Evolutionary conservation across 2,797 vertebrate genomes (phyloP), one percentile per base, ranked within the genome.

Genomic region (Ctenosaura bakeri): DNA sequence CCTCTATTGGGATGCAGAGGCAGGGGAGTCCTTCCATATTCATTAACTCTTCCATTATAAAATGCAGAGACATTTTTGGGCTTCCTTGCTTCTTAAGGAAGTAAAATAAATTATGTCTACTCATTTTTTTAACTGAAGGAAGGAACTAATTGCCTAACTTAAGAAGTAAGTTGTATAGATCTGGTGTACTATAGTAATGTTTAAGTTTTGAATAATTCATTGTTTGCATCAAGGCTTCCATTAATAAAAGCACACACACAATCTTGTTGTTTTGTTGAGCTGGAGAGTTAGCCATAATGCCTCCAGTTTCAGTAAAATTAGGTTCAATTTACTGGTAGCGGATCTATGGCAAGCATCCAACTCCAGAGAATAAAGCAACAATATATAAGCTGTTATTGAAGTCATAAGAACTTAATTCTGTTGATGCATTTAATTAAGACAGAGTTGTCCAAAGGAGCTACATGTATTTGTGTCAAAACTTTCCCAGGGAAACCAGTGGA

Each of bases 301-400:
- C 88, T 94, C 91, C 94, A 95, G 92, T 94, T 96, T 94, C 83
- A 91, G 26, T 93, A 89, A 92, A 87, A 92, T 95, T 42, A 94
- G 88, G 94, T 96, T 96, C 79, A 93, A 90, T 96, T 95, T 96
- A 46, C 92, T 96, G 88, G 78, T 52, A 94, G 88, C 94, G 88
- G 95, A 94, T 96, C 82, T 92, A 74, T 94, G 90, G 91, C 90
- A 94, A 89, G 92, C 74, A 92, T 95, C 88, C 93, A 95, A 0
- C 6, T 4, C 90, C 93, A 88, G 85, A 88, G n/a, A 69, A 94
- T 88, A 90, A 93, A 96, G 95, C 88, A 90, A 54, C 56, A 35
- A 14, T 93, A 1, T 87, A 46, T 90, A 89, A 52, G 4, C 87
- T 54, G 0, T 2, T 92, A 26, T 64, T 94, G 59, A 88, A 94